Conservation (phyloP, 2,888 invertebrate species). For the Amblyjoppa proteus region DNA sequence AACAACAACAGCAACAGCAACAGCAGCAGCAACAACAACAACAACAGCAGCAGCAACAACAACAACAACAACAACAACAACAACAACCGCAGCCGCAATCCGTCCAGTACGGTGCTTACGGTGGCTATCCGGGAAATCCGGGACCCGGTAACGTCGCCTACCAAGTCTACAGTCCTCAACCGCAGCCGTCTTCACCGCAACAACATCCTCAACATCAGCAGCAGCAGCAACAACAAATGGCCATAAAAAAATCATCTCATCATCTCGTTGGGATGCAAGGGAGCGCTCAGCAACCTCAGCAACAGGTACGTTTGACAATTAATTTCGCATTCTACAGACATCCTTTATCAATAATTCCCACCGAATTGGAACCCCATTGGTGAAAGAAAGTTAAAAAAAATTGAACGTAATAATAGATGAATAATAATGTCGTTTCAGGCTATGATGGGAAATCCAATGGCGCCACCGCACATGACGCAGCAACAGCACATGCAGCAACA, state of each 20-base stretch:
- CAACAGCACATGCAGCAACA: constrained; percentile 82
- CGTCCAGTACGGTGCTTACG: constrained; percentile 79
- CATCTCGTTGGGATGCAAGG: constrained; percentile 82
- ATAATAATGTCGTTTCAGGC: constrained; percentile 74
- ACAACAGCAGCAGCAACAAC: constrained; percentile 81
- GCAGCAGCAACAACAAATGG: constrained; percentile 83
- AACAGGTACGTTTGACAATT: constrained; percentile 61
- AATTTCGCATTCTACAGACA: neutral
- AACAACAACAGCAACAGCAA: constrained; percentile 81
- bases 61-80: constrained; percentile 76
- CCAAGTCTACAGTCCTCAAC: constrained; percentile 87
- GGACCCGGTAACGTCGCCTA: constrained; percentile 84
- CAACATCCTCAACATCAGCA: constrained; percentile 81
- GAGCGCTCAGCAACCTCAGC: constrained; percentile 85
- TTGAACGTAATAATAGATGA: constrained; percentile 1
- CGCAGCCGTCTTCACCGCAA: constrained; percentile 86
- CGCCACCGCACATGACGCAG: constrained; percentile 82
- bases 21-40: constrained; percentile 84
- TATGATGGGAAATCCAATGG: constrained; percentile 82
- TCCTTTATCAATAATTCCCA: neutral
- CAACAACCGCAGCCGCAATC: constrained; percentile 82
- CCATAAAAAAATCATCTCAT: constrained; percentile 82
- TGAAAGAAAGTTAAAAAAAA: neutral
- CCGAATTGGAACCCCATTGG: neutral
- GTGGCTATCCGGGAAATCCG: constrained; percentile 76